Conservation (phyloP, 2,888 invertebrate genomes). For the Synanthedon vespiformis region DNA sequence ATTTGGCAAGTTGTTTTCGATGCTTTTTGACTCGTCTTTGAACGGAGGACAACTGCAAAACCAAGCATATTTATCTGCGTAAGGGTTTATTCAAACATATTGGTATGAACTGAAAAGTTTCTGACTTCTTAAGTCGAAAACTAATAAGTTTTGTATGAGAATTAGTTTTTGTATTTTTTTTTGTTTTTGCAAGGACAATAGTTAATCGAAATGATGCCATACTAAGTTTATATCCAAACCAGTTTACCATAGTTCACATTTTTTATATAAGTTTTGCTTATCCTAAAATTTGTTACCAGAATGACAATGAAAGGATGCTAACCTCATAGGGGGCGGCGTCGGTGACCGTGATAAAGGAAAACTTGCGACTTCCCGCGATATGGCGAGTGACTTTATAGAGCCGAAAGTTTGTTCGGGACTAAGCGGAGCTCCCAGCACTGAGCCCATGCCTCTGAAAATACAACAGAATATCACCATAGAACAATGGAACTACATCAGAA, state of each 20-base stretch:
- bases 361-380: constrained; percentile 80
- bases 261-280: too few relatives aligned
- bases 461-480: background rate
- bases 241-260: too few relatives aligned
- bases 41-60: constrained; percentile 53
- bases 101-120: too few relatives aligned
- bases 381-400: constrained; percentile 78
- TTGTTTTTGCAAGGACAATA: too few relatives aligned
- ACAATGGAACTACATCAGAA: too few relatives aligned
- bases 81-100: too few relatives aligned
- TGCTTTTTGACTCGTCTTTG: constrained; percentile 47
- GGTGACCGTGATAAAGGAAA: constrained; percentile 82
- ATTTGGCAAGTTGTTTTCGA: constrained; percentile 52
- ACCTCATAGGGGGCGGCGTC: constrained; percentile 75
- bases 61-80: background rate
- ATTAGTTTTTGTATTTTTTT: too few relatives aligned
- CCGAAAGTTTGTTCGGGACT: constrained; percentile 82
- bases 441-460: constrained; percentile 74
- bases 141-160: too few relatives aligned
- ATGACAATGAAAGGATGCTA: constrained; percentile 7
- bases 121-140: too few relatives aligned
- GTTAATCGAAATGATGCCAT: too few relatives aligned
- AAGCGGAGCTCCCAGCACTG: constrained; percentile 74
- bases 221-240: too few relatives aligned
- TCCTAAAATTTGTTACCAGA: too few relatives aligned